Evolutionary conservation across 2,113 vertebrate genomes (phyloP), one percentile per base, ranked within the genome.

Genomic region (Atlantisia rogersi): DNA sequence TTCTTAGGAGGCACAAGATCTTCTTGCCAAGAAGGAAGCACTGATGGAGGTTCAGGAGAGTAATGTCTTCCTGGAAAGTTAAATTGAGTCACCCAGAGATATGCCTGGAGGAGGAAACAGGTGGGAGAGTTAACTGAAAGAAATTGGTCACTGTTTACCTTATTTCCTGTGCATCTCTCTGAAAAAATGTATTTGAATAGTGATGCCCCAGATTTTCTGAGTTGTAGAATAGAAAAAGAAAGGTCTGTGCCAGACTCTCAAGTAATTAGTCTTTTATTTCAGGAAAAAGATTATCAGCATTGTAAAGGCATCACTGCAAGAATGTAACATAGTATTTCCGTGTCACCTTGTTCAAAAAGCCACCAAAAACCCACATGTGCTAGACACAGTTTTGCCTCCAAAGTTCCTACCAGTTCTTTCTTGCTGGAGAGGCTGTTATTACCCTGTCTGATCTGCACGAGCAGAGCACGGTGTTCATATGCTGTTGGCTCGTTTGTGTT

Each of bases 1-100:
- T 96, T 92, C 40, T 40, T 89, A 98, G 97, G 91, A 97, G 80
- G 64, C 46, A 6, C 90, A 88, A 73, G 76, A 85, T 55, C 37
- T 67, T 74, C 88, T 89, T 73, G 65, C 63, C 67, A 94, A 94
- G 86, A 92, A 95, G 78, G 92, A 95, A 89, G 64, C 67, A 29
- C 20, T 50, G 29, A 58, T 81, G 26, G n/a, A n/a, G 21, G 55
- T 28, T 81, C 78, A 88, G 52, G 59, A 95, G 67, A 44, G 62
- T 24, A 59, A 26, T 0, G 6, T 78, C 50, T 42, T 84, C 31
- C 82, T 71, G 53, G 50, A 94, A 79, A 90, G 28, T 24, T 81
- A 97, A 86, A 76, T 40, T 32, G 24, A 46, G 44, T 79, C 92
- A 16, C 25, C 32, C 29, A 76, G 90, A 83, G 64, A 71, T 9